phyloP scores from a whole-genome alignment of 2,888 invertebrate genomes.

The Rhingia rostrata region DNA sequence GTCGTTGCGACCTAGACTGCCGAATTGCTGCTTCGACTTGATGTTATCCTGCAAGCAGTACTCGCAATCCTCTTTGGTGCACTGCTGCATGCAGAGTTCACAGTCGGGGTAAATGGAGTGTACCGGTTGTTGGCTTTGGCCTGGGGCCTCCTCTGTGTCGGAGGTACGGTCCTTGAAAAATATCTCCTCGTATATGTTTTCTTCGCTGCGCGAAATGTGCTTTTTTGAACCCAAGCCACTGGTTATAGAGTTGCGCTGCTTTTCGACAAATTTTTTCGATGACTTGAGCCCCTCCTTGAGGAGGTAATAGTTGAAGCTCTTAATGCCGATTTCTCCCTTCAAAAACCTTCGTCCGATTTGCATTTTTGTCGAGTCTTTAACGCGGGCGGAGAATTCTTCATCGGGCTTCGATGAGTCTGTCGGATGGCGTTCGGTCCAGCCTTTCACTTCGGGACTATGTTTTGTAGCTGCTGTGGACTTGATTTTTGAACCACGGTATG shows the following conservation, averaged over 20 bases:
- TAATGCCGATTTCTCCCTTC: slow-evolving; percentile 83
- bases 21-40: slow-evolving; percentile 72
- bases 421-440: slow-evolving; percentile 70
- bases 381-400: slow-evolving; percentile 69
- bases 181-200: slow-evolving; percentile 83
- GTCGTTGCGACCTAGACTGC: slow-evolving; percentile 69
- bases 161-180: slow-evolving; percentile 81
- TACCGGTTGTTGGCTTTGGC: slow-evolving; percentile 45
- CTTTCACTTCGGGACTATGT: slow-evolving; percentile 58
- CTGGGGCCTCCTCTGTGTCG: slow-evolving; percentile 74
- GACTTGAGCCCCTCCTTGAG: slow-evolving; percentile 82
- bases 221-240: slow-evolving; percentile 75
- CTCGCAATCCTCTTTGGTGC: slow-evolving; percentile 81
- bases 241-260: slow-evolving; percentile 77
- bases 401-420: slow-evolving; percentile 73
- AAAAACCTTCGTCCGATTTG: slow-evolving; percentile 82
- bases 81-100: slow-evolving; percentile 82
- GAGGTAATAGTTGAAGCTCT: slow-evolving; percentile 83
- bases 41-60: slow-evolving; percentile 78
- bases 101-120: slow-evolving; percentile 79
- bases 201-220: slow-evolving; percentile 81
- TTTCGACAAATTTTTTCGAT: slow-evolving; percentile 81
- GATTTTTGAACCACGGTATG: slow-evolving; percentile 45
- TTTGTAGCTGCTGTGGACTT: slow-evolving; percentile 57
- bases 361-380: slow-evolving; percentile 78